A percentile compares a stretch with the other conserved stretches of the same genome.
phyloP scores from a whole-genome alignment of 2,888 invertebrate species.

The Meloe dianella region DNA sequence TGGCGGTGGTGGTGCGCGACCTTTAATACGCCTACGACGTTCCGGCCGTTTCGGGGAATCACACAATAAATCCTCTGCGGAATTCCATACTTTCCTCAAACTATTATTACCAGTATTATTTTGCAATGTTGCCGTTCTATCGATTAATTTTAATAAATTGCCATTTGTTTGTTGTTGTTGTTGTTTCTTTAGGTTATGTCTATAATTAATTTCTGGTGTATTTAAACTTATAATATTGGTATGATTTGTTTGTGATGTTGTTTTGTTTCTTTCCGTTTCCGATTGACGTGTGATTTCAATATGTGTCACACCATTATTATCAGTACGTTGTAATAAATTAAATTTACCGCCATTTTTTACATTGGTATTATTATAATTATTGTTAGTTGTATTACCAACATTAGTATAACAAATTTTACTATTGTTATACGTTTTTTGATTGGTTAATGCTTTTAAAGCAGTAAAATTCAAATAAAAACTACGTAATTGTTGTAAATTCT shows the following conservation, averaged over 20 bases:
- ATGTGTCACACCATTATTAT: slow-evolving; percentile 62
- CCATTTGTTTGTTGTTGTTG: slow-evolving; percentile 39
- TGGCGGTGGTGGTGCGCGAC: slow-evolving; percentile 54
- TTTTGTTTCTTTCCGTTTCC: slow-evolving; percentile 33
- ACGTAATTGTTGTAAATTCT: slow-evolving; percentile 48
- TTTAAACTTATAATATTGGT: slow-evolving; percentile 57
- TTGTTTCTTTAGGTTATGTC: too few relatives aligned
- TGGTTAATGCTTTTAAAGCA: slow-evolving; percentile 56
- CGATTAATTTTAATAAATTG: slow-evolving; percentile 40
- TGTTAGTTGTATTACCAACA: background rate
- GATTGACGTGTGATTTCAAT: slow-evolving; percentile 58
- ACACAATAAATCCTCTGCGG: slow-evolving; percentile 55
- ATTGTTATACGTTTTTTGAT: slow-evolving; percentile 54
- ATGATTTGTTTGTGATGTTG: slow-evolving; percentile 1
- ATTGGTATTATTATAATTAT: too few relatives aligned
- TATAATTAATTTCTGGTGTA: slow-evolving; percentile 50
- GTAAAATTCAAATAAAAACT: slow-evolving; percentile 56
- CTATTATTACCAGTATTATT: slow-evolving; percentile 30
- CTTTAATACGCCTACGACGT: slow-evolving; percentile 49
- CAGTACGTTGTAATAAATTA: slow-evolving; percentile 60
- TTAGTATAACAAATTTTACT: background rate
- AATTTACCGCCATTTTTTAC: slow-evolving; percentile 44
- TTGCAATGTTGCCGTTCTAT: slow-evolving; percentile 34
- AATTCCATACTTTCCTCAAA: slow-evolving; percentile 57
- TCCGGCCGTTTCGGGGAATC: slow-evolving; percentile 52